Percentiles rank a stretch among this genome's conserved stretches.
Conservation (phyloP, 2,797 vertebrate species). For the Sebastes elongatus region DNA sequence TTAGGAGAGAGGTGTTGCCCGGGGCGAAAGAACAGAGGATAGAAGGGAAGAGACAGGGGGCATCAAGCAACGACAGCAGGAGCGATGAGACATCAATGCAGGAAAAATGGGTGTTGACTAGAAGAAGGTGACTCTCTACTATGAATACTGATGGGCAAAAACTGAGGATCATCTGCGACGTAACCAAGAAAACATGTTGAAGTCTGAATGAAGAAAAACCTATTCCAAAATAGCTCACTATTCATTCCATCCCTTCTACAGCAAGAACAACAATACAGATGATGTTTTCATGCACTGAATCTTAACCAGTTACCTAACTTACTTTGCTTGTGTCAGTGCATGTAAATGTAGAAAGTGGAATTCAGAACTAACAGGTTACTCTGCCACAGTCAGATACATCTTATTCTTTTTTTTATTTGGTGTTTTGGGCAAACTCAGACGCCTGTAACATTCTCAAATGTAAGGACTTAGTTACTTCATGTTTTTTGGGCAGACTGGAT, state of each 20-base stretch:
- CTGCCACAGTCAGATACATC: not conserved
- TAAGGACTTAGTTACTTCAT: not conserved
- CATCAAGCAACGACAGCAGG: slow-evolving; percentile 48
- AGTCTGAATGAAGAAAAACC: not conserved
- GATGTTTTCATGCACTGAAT: not conserved
- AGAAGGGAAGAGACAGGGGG: slow-evolving; percentile 33
- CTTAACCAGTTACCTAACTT: not conserved
- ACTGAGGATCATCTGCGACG: slow-evolving; percentile 16
- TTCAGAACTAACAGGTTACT: not conserved
- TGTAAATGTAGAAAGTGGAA: not conserved
- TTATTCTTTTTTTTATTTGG: not conserved
- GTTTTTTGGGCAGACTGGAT: not conserved
- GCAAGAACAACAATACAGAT: not conserved
- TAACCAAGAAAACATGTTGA: not conserved
- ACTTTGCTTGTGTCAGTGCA: not conserved
- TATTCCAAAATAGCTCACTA: not conserved
- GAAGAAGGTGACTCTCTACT: slow-evolving; percentile 29
- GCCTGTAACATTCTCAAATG: not conserved
- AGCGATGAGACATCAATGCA: slow-evolving; percentile 55
- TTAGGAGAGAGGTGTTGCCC: slow-evolving; percentile 62
- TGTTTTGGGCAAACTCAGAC: not conserved
- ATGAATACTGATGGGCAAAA: slow-evolving; percentile 30
- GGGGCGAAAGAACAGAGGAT: slow-evolving; percentile 49
- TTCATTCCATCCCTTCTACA: not conserved
- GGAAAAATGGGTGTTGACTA: slow-evolving; percentile 53